A percentile compares a stretch with the other conserved stretches of the same genome.
Conservation (phyloP, 2,113 vertebrate species). For the Pangasianodon hypophthalmus region DNA sequence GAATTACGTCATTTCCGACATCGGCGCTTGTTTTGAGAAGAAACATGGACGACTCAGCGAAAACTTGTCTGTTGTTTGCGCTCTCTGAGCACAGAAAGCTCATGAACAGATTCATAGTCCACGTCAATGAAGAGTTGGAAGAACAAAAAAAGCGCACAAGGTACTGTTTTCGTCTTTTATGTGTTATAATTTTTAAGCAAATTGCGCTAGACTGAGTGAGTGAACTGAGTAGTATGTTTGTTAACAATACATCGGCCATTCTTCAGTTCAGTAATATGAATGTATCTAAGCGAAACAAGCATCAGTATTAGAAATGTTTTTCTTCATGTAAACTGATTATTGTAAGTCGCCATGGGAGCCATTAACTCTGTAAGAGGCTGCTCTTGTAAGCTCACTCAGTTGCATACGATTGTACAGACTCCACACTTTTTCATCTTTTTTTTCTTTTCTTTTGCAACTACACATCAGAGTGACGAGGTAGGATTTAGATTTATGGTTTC, state of each 20-base stretch:
- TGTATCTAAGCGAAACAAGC: background rate
- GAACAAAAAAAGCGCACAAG: constrained; percentile 21
- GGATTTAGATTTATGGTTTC: background rate
- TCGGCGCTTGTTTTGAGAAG: background rate
- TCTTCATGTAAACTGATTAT: too few relatives aligned
- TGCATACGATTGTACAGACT: background rate
- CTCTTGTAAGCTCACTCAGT: background rate
- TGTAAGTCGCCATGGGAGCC: background rate
- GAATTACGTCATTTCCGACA: background rate
- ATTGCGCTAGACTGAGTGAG: background rate
- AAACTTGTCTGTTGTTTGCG: background rate
- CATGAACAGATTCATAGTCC: background rate
- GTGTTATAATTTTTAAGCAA: background rate
- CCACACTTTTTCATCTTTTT: background rate
- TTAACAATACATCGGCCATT: background rate
- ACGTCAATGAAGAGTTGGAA: background rate
- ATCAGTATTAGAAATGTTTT: background rate
- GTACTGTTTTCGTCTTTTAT: background rate
- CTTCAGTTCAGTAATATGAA: background rate
- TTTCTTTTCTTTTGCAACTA: background rate
- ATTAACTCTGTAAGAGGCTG: background rate
- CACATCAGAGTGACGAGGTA: background rate
- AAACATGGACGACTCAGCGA: background rate
- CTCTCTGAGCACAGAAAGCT: constrained; percentile 16
- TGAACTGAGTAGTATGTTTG: background rate